phyloP scores from a whole-genome alignment of 2,888 invertebrate genomes.

The Orchestes rusci region DNA sequence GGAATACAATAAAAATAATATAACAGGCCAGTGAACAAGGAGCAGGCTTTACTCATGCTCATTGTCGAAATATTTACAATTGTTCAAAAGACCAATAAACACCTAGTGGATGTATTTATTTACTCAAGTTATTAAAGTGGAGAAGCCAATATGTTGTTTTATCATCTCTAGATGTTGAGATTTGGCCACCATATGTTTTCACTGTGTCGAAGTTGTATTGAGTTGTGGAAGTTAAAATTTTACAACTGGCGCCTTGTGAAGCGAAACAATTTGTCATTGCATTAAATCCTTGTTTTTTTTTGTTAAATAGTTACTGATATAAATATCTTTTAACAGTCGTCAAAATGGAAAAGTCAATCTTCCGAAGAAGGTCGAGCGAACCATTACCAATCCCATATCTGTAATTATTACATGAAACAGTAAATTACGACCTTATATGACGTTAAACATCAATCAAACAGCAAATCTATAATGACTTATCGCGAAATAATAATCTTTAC shows the following conservation, averaged over 20 bases:
- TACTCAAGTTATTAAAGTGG: slow-evolving; percentile 43
- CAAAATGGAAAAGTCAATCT: no score
- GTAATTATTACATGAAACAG: no score
- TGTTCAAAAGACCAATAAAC: slow-evolving; percentile 50
- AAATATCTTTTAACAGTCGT: no score
- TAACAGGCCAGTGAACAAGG: slow-evolving; percentile 33
- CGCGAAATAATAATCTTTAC: no score
- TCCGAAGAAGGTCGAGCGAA: no score
- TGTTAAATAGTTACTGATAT: no score
- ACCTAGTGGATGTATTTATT: slow-evolving; percentile 55
- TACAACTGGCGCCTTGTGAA: slow-evolving; percentile 21
- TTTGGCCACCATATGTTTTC: slow-evolving; percentile 35
- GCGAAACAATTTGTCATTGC: no score
- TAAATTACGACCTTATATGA: no score
- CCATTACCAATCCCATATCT: no score
- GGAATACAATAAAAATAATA: slow-evolving; percentile 37
- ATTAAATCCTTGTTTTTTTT: no score
- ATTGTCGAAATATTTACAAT: slow-evolving; percentile 54
- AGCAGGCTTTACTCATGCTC: slow-evolving; percentile 26
- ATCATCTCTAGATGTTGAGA: slow-evolving; percentile 33
- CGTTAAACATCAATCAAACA: no score
- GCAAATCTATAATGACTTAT: no score
- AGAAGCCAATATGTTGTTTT: slow-evolving; percentile 31
- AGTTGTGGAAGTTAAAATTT: slow-evolving; percentile 13
- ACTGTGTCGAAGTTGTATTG: slow-evolving; percentile 6